Evolutionary conservation across 2,113 vertebrate genomes (phyloP), one percentile per base, ranked within the genome.

Genomic region (Ceuthmochares aereus): DNA sequence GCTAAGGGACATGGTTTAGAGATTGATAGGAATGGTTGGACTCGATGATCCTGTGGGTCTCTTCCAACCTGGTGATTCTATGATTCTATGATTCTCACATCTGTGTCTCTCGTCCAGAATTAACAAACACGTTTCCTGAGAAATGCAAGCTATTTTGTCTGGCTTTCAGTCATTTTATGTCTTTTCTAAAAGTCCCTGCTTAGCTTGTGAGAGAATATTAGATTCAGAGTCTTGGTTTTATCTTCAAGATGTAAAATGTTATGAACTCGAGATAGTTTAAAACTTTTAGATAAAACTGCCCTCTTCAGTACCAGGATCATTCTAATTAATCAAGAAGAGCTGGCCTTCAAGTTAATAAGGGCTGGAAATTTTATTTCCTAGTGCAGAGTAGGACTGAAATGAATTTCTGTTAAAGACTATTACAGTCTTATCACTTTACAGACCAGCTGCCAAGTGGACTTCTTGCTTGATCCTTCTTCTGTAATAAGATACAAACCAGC

Each of bases 381-480:
- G 17, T 25, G 13, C 81, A 86, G 34, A 1, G 0, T 74, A 45
- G 52, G 52, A 45, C 54, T 87, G 84, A 93, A 84, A 84, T 93
- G 12, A 87, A 75, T 87, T 89, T 94, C 56, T 32, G 55, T 89
- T 93, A 51, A 90, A 64, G 52, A 78, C 22, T 80, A 0, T 70
- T 87, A 84, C 0, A 7, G 77, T 89, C 47, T 92, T 95, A 80
- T 5, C 80, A 12, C 87, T 93, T 91, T 72, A 45, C 73, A 94
- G 84, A 91, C 32, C 87, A 78, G 73, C 81, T 93, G 81, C 91
- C 80, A 95, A 89, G 69, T 78, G 42, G 18, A 55, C 37, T 84
- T 88, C 79, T 79, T 93, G 64, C 64, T 96, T 96, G 89, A 77
- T 86, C 51, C 86, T 92, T 89, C 76, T 89, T 80, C 84, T 91